phyloP scores from a whole-genome alignment of 2,888 invertebrate species.

The Argyresthia goedartella region DNA sequence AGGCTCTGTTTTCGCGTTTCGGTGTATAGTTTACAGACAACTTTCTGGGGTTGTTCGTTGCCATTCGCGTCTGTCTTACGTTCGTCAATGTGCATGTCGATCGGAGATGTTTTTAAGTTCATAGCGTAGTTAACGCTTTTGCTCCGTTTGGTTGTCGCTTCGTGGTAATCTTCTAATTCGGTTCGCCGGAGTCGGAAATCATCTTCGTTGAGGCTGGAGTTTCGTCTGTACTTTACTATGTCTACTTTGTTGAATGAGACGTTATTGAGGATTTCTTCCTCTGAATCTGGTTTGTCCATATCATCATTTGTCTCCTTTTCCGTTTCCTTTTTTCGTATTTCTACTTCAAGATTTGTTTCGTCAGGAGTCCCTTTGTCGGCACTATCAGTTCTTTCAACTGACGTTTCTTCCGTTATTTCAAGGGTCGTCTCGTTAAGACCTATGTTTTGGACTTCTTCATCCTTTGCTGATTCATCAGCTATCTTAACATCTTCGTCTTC shows the following conservation, averaged over 20 bases:
- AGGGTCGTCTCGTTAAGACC: neutral
- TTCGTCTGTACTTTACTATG: constrained; percentile 51
- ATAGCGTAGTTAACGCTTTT: constrained; percentile 51
- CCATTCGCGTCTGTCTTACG: constrained; percentile 34
- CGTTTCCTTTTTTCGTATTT: constrained; percentile 6
- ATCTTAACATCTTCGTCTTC: constrained; percentile 39
- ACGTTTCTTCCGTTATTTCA: constrained; percentile 6
- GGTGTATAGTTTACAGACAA: constrained; percentile 53
- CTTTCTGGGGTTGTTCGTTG: constrained; percentile 48
- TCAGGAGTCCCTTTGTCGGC: constrained; percentile 8
- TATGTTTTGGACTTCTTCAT: constrained; percentile 7
- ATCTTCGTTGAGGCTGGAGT: constrained; percentile 59
- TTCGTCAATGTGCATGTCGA: constrained; percentile 53
- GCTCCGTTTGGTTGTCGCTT: constrained; percentile 48
- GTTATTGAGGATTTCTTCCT: constrained; percentile 37
- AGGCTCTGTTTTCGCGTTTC: constrained; percentile 47
- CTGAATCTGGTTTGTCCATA: constrained; percentile 24
- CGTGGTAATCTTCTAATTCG: constrained; percentile 55
- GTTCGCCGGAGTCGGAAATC: constrained; percentile 52
- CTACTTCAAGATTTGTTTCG: neutral
- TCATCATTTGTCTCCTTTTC: constrained; percentile 14
- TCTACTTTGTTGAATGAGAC: constrained; percentile 51
- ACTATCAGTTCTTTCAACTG: neutral
- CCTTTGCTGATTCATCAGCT: constrained; percentile 10
- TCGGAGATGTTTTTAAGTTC: constrained; percentile 36